phyloP scores from a whole-genome alignment of 2,113 vertebrate genomes.

The Taxidea taxus region DNA sequence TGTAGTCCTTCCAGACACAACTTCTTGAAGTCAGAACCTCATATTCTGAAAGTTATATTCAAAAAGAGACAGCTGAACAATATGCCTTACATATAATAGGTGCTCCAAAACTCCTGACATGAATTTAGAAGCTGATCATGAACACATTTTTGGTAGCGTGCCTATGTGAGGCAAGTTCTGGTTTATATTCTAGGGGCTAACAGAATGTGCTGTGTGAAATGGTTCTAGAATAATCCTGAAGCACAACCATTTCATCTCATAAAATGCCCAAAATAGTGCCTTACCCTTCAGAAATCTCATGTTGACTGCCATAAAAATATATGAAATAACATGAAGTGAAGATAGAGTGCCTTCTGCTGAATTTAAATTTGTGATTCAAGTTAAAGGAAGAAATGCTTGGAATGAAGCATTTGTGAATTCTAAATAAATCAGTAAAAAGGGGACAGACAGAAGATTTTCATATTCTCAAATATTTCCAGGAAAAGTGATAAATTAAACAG shows the following conservation, averaged over 20 bases:
- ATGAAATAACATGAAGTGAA: conserved; percentile 52
- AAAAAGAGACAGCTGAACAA: not conserved
- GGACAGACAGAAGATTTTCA: conserved; percentile 13
- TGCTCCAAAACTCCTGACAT: not conserved
- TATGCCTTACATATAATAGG: not conserved
- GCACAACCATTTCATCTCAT: conserved; percentile 31
- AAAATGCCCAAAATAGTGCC: conserved; percentile 52
- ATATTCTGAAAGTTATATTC: not conserved
- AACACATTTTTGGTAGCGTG: conserved; percentile 12
- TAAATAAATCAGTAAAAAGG: conserved; percentile 51
- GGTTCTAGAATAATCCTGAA: conserved; percentile 54
- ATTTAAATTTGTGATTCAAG: conserved; percentile 55
- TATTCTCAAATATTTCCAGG: conserved; percentile 49
- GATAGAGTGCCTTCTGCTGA: conserved; percentile 56
- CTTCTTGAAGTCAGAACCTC: not conserved
- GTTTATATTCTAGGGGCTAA: conserved; percentile 13
- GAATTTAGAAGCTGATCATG: not conserved
- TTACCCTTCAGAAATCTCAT: conserved; percentile 59
- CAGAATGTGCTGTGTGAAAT: conserved; percentile 30
- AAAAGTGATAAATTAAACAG: conserved; percentile 26
- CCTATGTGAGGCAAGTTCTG: conserved; percentile 32
- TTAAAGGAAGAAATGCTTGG: conserved; percentile 19
- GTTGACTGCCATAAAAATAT: conserved; percentile 42
- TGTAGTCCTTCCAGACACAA: not conserved
- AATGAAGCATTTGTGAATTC: conserved; percentile 59